These are phyloP conservation scores for Tanaodytes sp. DNA, from an alignment of 2,888 invertebrate genomes.

Conservation along the genomic window DNA sequence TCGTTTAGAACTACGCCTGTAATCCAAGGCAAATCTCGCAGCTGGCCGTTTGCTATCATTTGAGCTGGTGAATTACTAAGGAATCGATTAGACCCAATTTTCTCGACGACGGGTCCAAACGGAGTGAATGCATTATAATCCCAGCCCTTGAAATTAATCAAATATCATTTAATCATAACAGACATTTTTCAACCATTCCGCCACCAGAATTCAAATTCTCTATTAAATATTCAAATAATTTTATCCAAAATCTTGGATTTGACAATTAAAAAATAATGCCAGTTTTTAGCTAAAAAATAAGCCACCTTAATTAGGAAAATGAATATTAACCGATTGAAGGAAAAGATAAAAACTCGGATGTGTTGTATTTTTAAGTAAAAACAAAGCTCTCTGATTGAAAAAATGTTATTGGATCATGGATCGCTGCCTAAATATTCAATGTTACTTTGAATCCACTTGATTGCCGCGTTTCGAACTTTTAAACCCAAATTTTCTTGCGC, in stretches of 20 bases:
- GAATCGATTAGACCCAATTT: neutral
- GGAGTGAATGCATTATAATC: neutral
- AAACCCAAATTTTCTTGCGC: constrained; percentile 83
- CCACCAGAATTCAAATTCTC: too few species aligned
- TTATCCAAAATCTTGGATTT: too few species aligned
- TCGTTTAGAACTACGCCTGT: constrained; percentile 80
- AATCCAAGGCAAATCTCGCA: constrained; percentile 81
- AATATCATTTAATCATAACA: too few species aligned
- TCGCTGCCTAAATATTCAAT: constrained; percentile 82
- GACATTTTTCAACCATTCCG: too few species aligned
- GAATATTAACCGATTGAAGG: too few species aligned
- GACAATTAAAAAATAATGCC: too few species aligned
- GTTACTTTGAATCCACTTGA: constrained; percentile 81
- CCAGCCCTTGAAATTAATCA: constrained; percentile 10
- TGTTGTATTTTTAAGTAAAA: too few species aligned
- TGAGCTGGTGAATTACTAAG: constrained; percentile 75
- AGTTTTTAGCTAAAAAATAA: too few species aligned
- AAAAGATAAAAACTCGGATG: too few species aligned
- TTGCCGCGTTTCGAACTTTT: constrained; percentile 82
- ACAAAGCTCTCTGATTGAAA: too few species aligned
- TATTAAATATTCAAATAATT: neutral
- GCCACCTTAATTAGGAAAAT: too few species aligned
- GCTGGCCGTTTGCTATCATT: constrained; percentile 76
- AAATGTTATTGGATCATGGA: too few species aligned
- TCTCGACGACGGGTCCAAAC: constrained; percentile 14